Base-by-base conservation (phyloP, 2,888 invertebrate species). In the Melitaea athalia region DNA sequence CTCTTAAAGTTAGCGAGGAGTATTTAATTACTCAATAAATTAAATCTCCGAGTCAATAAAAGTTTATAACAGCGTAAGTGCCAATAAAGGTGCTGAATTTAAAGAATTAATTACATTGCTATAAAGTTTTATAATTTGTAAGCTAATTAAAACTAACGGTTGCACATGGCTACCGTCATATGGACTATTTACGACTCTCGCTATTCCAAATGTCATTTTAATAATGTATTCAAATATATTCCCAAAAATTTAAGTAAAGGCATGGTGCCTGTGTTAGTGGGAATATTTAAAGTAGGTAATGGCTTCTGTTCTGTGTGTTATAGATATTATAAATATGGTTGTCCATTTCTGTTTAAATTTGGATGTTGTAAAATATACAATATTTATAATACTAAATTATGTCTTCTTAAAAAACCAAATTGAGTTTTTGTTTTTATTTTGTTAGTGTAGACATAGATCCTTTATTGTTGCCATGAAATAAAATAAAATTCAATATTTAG, bases 201-300 rank as follows among this genome's bases (percentile, higher is more conserved):
- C 50, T 79, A 76, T 78, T 74, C 80, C 79, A 82, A 85, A 85
- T 81, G 79, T 79, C 76, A 81, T 85, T 88, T 81, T 64, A 50
- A 50, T 88, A 89, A 90, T 89, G 80, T 88, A 90, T 91, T 89
- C 85, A 87, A 90, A 91, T 90, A 80, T 81, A 88, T 86, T 79
- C 84, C 81, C 81, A 87, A 57, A 57, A 81, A 81, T 80, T 74
- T 72, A 71, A 75, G 75, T 66, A 59, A 69, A 66, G 77, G 75
- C 75, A 59, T 64, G 81, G 85, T 74, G 71, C 50, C 62, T 47
- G 7, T 24, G 8, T 12, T 5, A 52, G 62, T 42, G 62, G 62
- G 8, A 12, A 5, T 52, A 5, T 12, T 15, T 33, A n/a, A 6
- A 38, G 38, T n/a, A n/a, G n/a, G n/a, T 38, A n/a, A 53, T 15